Base-by-base conservation (phyloP, 2,797 vertebrate genomes). In the Delichon dasypus region DNA sequence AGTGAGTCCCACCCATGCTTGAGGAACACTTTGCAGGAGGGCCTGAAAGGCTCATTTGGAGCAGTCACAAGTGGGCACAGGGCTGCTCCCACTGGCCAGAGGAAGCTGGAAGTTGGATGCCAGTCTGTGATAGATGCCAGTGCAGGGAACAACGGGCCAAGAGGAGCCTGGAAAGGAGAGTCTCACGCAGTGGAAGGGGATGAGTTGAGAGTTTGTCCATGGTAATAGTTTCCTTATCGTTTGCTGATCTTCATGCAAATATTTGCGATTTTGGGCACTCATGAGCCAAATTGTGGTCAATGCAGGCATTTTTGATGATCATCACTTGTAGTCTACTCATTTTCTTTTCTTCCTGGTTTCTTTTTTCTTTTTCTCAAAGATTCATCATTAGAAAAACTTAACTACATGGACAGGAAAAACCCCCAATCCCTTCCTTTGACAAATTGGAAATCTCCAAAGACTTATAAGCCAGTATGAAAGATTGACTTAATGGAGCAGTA, bases 361-460 rank as follows among this genome's bases (percentile, higher is more conserved):
- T 36, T 25, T 48, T 42, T 45, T 36, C 3, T 15, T 53, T 65
- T 16, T 30, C 50, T 72, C 65, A 34, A 83, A 85, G 70, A 48
- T 27, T 80, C 25, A 79, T 85, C 25, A 1, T 92, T 92, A 89
- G 58, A 82, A 93, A 95, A 96, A 64, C 73, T 85, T 85, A 87
- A 74, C 66, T 71, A 61, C 62, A 48, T 29, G 45, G 74, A 90
- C 85, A 87, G 74, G 48, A 29, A 27, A 67, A 77, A 71, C 47
- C 0, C 19, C 42, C 74, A 71, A 8, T 5, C 29, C 48, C 20
- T 94, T 88, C 81, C 81, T 96, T 76, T 89, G 90, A 94, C 94
- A 96, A 97, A 94, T 91, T 95, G 72, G 87, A 96, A 96, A 85
- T 95, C 96, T 96, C 97, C 74, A 94, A 95, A 96, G 95, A 55